These are phyloP conservation scores for Sander lucioperca DNA, from an alignment of 2,113 vertebrate genomes.

Conservation along the genomic window DNA sequence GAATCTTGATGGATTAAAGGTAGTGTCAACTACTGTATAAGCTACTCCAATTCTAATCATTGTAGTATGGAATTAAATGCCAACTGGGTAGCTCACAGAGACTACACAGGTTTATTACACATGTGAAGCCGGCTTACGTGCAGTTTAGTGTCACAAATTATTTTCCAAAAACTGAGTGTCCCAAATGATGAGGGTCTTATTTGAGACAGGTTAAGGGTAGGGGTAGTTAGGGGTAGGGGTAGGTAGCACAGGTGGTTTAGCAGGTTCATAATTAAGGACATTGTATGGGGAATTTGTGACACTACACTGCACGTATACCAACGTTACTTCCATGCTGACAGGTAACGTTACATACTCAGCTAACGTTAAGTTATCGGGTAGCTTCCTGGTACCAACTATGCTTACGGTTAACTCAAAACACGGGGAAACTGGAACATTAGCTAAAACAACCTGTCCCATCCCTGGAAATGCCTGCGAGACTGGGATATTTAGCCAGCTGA, in stretches of 20 bases:
- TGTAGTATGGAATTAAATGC: neutral
- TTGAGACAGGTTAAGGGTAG: too few relatives aligned
- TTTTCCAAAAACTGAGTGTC: too few relatives aligned
- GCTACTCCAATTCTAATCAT: neutral
- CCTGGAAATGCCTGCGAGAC: too few relatives aligned
- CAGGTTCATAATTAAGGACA: too few relatives aligned
- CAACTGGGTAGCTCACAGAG: neutral
- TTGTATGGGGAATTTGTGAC: too few relatives aligned
- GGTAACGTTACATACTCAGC: neutral
- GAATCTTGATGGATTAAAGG: neutral
- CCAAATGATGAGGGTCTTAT: too few relatives aligned
- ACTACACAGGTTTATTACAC: neutral
- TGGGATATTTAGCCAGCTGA: neutral
- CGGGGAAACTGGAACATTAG: neutral
- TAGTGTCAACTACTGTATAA: too few relatives aligned
- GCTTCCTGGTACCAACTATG: neutral
- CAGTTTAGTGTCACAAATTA: too few relatives aligned
- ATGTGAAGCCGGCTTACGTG: neutral
- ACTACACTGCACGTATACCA: too few relatives aligned
- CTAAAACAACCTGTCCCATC: neutral
- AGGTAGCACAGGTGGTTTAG: too few relatives aligned
- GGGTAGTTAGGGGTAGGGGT: too few relatives aligned
- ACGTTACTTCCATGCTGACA: too few relatives aligned
- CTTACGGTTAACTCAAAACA: neutral
- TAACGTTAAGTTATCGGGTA: neutral